phyloP scores from a whole-genome alignment of 2,888 invertebrate species.

The Scrobipalpa atriplicella region DNA sequence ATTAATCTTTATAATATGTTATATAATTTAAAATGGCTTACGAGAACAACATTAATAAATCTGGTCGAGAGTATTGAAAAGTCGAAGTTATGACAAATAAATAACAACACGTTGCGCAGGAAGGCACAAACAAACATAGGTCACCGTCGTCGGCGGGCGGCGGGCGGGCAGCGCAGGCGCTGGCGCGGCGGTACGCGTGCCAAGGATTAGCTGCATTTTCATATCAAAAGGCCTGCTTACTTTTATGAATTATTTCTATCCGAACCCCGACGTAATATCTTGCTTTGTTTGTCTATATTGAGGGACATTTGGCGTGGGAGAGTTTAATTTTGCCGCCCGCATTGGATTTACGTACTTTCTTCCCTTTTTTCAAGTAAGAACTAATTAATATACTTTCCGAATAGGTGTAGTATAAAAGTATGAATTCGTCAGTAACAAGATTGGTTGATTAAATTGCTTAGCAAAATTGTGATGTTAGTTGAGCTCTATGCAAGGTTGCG shows the following conservation, averaged over 20 bases:
- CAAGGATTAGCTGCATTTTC: conserved; percentile 78
- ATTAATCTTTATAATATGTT: conserved; percentile 68
- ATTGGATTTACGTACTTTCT: too few relatives aligned
- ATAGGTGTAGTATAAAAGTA: too few relatives aligned
- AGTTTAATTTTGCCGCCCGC: too few relatives aligned
- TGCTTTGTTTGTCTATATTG: conserved; percentile 49
- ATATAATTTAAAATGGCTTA: conserved; percentile 69
- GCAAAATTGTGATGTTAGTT: conserved; percentile 42
- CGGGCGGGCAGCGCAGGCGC: conserved; percentile 36
- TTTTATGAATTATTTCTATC: conserved; percentile 78
- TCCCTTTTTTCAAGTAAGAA: too few relatives aligned
- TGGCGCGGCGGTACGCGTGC: conserved; percentile 70
- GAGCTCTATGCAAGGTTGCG: conserved; percentile 28
- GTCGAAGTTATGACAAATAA: conserved; percentile 71
- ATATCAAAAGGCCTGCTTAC: conserved; percentile 76
- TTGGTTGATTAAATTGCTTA: background rate
- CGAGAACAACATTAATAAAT: conserved; percentile 64
- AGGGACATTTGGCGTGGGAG: conserved; percentile 74
- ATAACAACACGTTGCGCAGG: conserved; percentile 64
- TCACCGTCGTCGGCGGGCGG: conserved; percentile 58
- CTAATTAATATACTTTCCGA: too few relatives aligned
- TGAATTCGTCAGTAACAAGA: background rate
- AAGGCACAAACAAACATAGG: conserved; percentile 66
- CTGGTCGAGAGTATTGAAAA: conserved; percentile 71
- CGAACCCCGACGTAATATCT: conserved; percentile 67